Conservation (phyloP, 2,888 invertebrate genomes). For the Phanerotoma sp. region DNA sequence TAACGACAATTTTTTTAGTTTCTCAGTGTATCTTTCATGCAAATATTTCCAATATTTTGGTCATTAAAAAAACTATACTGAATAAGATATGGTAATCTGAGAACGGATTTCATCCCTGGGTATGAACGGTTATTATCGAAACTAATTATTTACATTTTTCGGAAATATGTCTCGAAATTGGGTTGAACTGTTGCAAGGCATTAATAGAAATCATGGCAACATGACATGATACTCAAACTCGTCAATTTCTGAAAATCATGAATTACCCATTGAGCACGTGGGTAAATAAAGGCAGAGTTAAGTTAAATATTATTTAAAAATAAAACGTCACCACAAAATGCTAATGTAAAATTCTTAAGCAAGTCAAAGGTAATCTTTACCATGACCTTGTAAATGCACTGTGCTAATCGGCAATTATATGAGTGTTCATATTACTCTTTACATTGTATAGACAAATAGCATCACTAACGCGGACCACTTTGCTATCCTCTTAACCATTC, state of each 20-base stretch:
- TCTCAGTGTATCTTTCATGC: too few species aligned
- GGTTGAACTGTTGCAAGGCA: too few species aligned
- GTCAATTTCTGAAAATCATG: slow-evolving; percentile 16
- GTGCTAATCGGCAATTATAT: slow-evolving; percentile 8
- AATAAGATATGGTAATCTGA: too few species aligned
- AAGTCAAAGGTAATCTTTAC: slow-evolving; percentile 12
- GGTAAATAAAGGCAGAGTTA: slow-evolving; percentile 35
- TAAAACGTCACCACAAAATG: slow-evolving; percentile 26
- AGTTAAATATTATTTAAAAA: slow-evolving; percentile 37
- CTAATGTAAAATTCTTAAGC: slow-evolving; percentile 15
- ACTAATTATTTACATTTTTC: too few species aligned
- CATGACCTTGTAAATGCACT: slow-evolving; percentile 19
- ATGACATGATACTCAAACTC: slow-evolving; percentile 13
- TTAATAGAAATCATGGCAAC: too few species aligned
- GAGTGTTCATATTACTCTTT: slow-evolving; percentile 5
- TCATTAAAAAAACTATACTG: too few species aligned
- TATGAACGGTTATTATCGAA: too few species aligned
- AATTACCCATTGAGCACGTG: slow-evolving; percentile 32
- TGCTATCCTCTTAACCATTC: slow-evolving; percentile 10
- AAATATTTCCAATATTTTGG: too few species aligned
- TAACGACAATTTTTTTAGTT: too few species aligned
- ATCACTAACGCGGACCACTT: slow-evolving; percentile 19
- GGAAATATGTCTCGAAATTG: too few species aligned
- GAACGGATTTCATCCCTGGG: too few species aligned
- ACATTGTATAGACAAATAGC: slow-evolving; percentile 12